These are phyloP conservation scores for Phylloscopus collybita DNA, from an alignment of 2,797 vertebrate genomes.

Conservation along the genomic window DNA sequence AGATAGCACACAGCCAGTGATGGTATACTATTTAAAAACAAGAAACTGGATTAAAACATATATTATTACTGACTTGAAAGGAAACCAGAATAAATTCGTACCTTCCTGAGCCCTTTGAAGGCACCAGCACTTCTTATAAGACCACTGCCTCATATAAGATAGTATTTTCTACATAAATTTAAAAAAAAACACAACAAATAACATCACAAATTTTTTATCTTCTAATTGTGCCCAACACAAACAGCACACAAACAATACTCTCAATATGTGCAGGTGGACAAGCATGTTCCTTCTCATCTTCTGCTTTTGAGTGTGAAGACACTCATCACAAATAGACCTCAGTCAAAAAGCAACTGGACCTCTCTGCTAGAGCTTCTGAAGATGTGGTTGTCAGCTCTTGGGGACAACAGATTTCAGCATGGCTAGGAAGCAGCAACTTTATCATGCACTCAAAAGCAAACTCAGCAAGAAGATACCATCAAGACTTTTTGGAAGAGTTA, in stretches of 20 bases:
- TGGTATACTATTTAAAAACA: neutral
- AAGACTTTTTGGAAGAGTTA: neutral
- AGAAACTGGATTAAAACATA: neutral
- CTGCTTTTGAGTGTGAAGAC: neutral
- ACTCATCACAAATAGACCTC: neutral
- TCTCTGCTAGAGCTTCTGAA: neutral
- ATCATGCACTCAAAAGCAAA: neutral
- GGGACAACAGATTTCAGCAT: neutral
- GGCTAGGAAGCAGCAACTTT: neutral
- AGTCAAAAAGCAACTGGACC: neutral
- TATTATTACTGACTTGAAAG: neutral
- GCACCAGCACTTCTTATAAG: neutral
- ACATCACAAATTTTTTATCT: neutral
- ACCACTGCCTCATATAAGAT: rapidly evolving
- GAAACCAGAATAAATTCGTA: neutral
- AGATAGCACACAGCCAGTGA: neutral
- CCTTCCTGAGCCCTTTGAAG: neutral
- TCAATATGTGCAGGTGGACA: neutral
- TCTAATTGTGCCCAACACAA: neutral
- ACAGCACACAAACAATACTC: neutral
- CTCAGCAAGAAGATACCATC: neutral
- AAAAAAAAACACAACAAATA: rapidly evolving
- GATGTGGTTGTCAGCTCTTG: neutral
- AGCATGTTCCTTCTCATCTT: neutral
- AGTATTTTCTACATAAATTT: neutral